Conservation (phyloP, 2,113 vertebrate species). For the Megaceryle torquata region DNA sequence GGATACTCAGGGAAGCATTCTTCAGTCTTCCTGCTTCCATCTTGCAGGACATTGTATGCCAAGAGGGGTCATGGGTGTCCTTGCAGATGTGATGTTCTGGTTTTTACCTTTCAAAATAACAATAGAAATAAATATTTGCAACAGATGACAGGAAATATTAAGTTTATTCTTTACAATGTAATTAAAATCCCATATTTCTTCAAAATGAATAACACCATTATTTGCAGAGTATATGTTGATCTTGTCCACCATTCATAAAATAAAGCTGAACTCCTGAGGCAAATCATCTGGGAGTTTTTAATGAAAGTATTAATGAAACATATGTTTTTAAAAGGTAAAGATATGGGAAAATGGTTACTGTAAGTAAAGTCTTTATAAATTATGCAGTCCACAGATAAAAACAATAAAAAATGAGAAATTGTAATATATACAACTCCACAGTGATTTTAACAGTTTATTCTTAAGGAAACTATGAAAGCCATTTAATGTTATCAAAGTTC, state of each 20-base stretch:
- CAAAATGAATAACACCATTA: neutral
- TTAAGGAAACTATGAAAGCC: neutral
- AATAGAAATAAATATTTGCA: constrained; percentile 29
- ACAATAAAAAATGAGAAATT: neutral
- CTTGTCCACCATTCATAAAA: neutral
- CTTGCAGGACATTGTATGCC: neutral
- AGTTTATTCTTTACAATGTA: neutral
- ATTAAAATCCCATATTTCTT: constrained; percentile 29
- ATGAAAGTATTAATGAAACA: neutral
- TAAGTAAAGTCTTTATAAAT: neutral
- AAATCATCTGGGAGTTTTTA: neutral
- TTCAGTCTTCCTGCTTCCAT: constrained; percentile 10
- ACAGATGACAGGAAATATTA: constrained; percentile 48
- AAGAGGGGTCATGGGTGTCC: constrained; percentile 12
- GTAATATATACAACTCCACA: neutral
- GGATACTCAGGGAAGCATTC: neutral
- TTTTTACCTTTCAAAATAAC: constrained; percentile 38
- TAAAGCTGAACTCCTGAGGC: neutral
- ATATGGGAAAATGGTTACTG: neutral
- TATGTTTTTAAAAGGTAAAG: neutral
- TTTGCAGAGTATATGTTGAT: constrained; percentile 11
- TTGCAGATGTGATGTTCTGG: constrained; percentile 28
- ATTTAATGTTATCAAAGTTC: neutral
- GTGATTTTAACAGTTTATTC: neutral
- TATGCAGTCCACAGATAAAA: neutral